Conservation (phyloP, 2,797 vertebrate species). For the Triplophysa bombifrons region DNA sequence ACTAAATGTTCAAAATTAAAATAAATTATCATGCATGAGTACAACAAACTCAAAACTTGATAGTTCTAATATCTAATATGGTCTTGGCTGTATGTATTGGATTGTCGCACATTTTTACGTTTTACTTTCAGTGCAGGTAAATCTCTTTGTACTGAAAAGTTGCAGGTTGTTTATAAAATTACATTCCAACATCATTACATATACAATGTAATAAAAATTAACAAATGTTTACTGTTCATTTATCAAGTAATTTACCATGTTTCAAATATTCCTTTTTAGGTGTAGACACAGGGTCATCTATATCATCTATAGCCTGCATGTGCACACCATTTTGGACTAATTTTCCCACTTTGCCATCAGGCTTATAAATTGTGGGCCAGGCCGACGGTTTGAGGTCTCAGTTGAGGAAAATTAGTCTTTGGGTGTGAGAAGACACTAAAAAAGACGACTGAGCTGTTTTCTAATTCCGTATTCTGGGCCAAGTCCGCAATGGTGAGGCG, state of each 20-base stretch:
- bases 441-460: slow-evolving; percentile 52
- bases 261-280: not conserved
- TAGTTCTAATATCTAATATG: too few relatives aligned
- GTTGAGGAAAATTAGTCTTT: slow-evolving; percentile 55
- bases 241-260: not conserved
- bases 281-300: slow-evolving; percentile 22
- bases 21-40: not conserved
- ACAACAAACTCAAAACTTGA: too few relatives aligned
- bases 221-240: not conserved
- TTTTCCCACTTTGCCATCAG: slow-evolving; percentile 18
- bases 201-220: too few relatives aligned
- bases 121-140: too few relatives aligned
- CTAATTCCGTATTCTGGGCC: slow-evolving; percentile 57
- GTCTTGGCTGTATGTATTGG: too few relatives aligned
- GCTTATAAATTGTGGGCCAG: slow-evolving; percentile 52
- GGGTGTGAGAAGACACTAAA: slow-evolving; percentile 47
- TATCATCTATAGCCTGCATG: not conserved
- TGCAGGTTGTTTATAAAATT: too few relatives aligned
- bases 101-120: too few relatives aligned
- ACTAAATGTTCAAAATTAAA: too few relatives aligned
- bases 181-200: too few relatives aligned
- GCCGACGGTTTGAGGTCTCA: slow-evolving; percentile 57
- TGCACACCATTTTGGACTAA: slow-evolving; percentile 34
- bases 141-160: too few relatives aligned
- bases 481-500: slow-evolving; percentile 47